phyloP scores from a whole-genome alignment of 1,140 invertebrate genomes.

The Holotrichia oblita region DNA sequence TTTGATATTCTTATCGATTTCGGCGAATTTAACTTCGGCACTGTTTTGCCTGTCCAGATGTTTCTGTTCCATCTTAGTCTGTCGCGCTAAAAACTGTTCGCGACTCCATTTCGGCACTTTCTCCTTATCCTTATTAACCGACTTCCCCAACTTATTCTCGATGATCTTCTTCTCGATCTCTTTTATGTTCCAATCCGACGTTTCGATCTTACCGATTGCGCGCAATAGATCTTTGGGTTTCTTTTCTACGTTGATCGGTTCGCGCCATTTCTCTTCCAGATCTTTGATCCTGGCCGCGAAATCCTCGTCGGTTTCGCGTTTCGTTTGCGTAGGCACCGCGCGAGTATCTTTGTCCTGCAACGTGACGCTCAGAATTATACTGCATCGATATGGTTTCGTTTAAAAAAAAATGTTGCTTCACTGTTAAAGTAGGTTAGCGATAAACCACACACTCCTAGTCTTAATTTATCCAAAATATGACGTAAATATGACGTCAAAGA shows the following conservation, averaged over 20 bases:
- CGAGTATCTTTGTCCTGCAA: slow-evolving; percentile 64
- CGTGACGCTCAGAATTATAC: neutral
- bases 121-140: slow-evolving; percentile 73
- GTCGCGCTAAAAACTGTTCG: slow-evolving; percentile 84
- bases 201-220: slow-evolving; percentile 90
- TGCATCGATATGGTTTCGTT: neutral
- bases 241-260: slow-evolving; percentile 70
- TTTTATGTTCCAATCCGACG: slow-evolving; percentile 91
- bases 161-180: slow-evolving; percentile 91
- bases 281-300: slow-evolving; percentile 77
- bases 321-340: slow-evolving; percentile 64
- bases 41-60: slow-evolving; percentile 67
- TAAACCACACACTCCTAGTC: no score
- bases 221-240: slow-evolving; percentile 88
- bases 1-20: slow-evolving; percentile 84
- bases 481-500: no score
- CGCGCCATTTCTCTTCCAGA: slow-evolving; percentile 73
- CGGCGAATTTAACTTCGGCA: slow-evolving; percentile 71
- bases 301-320: slow-evolving; percentile 71
- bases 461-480: no score
- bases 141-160: slow-evolving; percentile 79
- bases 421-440: no score
- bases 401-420: no score
- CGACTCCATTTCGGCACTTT: slow-evolving; percentile 91
- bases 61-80: slow-evolving; percentile 77